A percentile compares a stretch with the other conserved stretches of the same genome.
These are phyloP conservation scores for Eustalomyia histrio DNA, from an alignment of 2,888 invertebrate genomes.

Conservation along the genomic window DNA sequence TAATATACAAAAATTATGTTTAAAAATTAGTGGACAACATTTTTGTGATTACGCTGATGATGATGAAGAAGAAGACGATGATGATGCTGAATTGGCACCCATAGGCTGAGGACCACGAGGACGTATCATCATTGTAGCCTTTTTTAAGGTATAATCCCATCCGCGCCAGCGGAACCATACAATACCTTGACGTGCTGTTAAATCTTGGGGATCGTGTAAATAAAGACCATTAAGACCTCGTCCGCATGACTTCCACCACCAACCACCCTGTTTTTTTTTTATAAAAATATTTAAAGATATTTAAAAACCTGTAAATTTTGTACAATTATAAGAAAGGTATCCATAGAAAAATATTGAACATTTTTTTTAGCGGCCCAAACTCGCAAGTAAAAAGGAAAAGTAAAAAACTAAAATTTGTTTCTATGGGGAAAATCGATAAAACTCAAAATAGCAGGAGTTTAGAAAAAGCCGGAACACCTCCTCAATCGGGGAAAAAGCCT, in stretches of 20 bases:
- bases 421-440: no score
- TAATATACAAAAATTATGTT: slow-evolving; percentile 41
- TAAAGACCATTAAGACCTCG: slow-evolving; percentile 93
- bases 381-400: no score
- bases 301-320: not conserved
- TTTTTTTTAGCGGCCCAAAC: no score
- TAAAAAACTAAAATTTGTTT: no score
- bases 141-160: slow-evolving; percentile 95
- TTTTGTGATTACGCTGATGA: slow-evolving; percentile 36
- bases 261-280: slow-evolving; percentile 83
- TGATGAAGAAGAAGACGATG: slow-evolving; percentile 62
- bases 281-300: slow-evolving; percentile 16
- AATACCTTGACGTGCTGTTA: slow-evolving; percentile 94
- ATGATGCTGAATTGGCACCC: slow-evolving; percentile 70
- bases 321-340: no score
- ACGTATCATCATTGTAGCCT: slow-evolving; percentile 95
- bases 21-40: slow-evolving; percentile 18
- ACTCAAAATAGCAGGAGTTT: no score
- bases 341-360: no score
- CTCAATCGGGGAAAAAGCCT: no score
- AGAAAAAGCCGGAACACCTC: no score
- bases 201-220: slow-evolving; percentile 92
- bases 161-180: slow-evolving; percentile 98
- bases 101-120: slow-evolving; percentile 80
- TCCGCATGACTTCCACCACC: slow-evolving; percentile 98